Base-by-base conservation (phyloP, 2,797 vertebrate species). In the Pelochelys cantorii region DNA sequence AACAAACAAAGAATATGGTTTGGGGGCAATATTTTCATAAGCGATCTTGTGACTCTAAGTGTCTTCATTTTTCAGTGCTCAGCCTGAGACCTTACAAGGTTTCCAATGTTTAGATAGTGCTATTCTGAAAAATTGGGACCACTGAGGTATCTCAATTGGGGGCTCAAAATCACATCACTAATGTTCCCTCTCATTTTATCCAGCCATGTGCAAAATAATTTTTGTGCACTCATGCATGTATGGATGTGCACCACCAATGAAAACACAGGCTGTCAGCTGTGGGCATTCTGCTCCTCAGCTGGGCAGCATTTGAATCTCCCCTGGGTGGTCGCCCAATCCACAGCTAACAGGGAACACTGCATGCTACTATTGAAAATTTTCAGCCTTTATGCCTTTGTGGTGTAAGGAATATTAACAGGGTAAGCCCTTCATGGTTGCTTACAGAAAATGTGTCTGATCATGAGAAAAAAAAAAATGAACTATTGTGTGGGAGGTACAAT, bases 371-470 rank as follows among this genome's bases (percentile, higher is more conserved):
- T 54, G 53, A 80, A 85, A 25, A 71, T 1, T 7, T 5, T 54
- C 57, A 17, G 37, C 4, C 10, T 27, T 52, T 56, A 0, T 4
- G 2, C 5, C 18, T 20, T 53, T 25, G 81, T 0, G 0, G 4
- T 11, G 11, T 52, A 53, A 25, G 68, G 54, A 68, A 74, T 5
- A 25, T 1, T 3, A 12, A 55, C 1, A 0, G 37, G 27, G 60
- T n/a, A 27, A 13, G 37, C 14, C 75, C 3, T 0, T 0, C 1
- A 11, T 75, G 31, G 57, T 29, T 0, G 0, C 22, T 81, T 4
- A 10, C 0, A n/a, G 9, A 17, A 7, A 48, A 42, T 74, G 11
- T 0, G 1, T 31, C 74, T 79, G 59, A 11, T 8, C 5, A 22
- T 54, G 57, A 78, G 53, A 18, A 52, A 53, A 86, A 74, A 27